A percentile compares a stretch with the other conserved stretches of the same genome.
Conservation (phyloP, 2,888 invertebrate genomes). For the Temnothorax unifasciatus region DNA sequence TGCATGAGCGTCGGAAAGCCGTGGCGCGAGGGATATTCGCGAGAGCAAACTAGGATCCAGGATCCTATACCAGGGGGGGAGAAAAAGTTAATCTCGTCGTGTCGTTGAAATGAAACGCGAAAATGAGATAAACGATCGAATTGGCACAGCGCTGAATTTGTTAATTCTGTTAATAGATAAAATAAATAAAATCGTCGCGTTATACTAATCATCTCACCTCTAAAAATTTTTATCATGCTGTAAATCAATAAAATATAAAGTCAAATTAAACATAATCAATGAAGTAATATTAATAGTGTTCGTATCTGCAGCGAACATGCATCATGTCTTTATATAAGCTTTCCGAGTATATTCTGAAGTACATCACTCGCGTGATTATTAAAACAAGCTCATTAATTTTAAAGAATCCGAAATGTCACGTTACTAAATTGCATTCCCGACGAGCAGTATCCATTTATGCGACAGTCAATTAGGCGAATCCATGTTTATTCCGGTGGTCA, state of each 20-base stretch:
- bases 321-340: background rate
- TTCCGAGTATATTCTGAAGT: background rate
- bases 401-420: background rate
- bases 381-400: conserved; percentile 18
- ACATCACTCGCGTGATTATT: conserved; percentile 7
- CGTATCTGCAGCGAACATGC: background rate
- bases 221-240: too few species aligned
- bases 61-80: background rate
- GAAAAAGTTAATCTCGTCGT: conserved; percentile 50
- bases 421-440: conserved; percentile 23
- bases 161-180: background rate
- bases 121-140: conserved; percentile 9
- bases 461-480: conserved; percentile 15
- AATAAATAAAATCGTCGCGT: background rate
- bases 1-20: conserved; percentile 31
- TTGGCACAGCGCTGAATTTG: background rate
- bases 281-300: background rate
- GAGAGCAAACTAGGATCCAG: background rate
- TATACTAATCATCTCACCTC: too few species aligned
- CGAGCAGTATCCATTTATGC: background rate
- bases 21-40: conserved; percentile 21
- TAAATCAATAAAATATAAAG: too few species aligned
- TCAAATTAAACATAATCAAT: background rate
- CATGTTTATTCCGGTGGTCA: conserved; percentile 22
- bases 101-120: conserved; percentile 11